These are phyloP conservation scores for Crax fasciolata DNA, from an alignment of 2,797 vertebrate species.

Conservation along the genomic window DNA sequence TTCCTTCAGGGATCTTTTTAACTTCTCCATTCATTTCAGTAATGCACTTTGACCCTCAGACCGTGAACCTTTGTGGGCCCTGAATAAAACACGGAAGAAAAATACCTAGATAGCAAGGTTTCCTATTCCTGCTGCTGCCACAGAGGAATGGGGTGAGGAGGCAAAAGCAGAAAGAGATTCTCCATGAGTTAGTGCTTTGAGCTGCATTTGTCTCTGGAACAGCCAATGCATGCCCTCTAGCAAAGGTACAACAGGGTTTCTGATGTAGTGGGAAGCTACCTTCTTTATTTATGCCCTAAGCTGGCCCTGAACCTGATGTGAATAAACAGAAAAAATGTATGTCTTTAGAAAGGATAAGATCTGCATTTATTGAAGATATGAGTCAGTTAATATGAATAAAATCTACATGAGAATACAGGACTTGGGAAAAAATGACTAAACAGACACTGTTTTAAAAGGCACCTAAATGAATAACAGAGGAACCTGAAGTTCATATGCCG, in stretches of 20 bases:
- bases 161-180: background rate
- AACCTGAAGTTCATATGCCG: background rate
- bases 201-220: background rate
- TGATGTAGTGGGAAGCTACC: background rate
- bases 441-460: background rate
- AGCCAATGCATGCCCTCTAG: background rate
- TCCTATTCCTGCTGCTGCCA: background rate
- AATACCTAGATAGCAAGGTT: background rate
- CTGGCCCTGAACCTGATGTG: background rate
- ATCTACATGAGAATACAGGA: accelerated
- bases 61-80: background rate
- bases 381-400: background rate
- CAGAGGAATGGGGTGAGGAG: background rate
- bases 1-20: background rate
- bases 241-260: background rate
- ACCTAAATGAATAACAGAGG: background rate
- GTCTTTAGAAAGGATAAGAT: background rate
- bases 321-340: background rate
- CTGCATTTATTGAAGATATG: background rate
- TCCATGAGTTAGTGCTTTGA: background rate
- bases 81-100: background rate
- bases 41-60: background rate
- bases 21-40: background rate
- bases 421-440: background rate
- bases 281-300: background rate